Conservation (phyloP, 2,113 vertebrate species). For the Pongo pygmaeus region DNA sequence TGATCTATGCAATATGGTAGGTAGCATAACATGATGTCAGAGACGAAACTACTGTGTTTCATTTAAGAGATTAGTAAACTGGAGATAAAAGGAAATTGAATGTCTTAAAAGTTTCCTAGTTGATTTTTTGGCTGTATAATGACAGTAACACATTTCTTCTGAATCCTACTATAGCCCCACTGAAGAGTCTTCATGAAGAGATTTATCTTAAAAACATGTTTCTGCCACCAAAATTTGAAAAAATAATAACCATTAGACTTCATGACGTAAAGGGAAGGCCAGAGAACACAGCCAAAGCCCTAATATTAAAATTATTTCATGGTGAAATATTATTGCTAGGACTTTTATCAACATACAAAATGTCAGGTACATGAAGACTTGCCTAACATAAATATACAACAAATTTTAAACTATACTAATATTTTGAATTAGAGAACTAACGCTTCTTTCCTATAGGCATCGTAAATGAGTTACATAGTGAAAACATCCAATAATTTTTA, state of each 20-base stretch:
- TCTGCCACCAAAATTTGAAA: neutral
- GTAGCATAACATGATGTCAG: neutral
- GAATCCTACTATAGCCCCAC: neutral
- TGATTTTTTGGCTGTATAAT: neutral
- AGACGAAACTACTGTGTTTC: neutral
- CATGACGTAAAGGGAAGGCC: neutral
- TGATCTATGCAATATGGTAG: neutral
- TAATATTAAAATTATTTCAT: neutral
- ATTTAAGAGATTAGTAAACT: neutral
- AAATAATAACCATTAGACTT: neutral
- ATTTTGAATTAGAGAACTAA: neutral
- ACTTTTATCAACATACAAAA: neutral
- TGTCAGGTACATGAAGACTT: neutral
- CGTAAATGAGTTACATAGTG: neutral
- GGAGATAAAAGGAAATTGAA: neutral
- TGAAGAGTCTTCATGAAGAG: neutral
- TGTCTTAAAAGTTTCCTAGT: neutral
- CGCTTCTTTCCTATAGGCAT: neutral
- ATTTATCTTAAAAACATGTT: slow-evolving; percentile 4
- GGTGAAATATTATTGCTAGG: neutral
- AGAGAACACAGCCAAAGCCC: neutral
- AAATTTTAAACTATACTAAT: neutral
- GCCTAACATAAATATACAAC: neutral
- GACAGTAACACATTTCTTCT: neutral
- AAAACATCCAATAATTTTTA: neutral